Conservation (phyloP, 2,888 invertebrate genomes). For the Calameuta idolon region DNA sequence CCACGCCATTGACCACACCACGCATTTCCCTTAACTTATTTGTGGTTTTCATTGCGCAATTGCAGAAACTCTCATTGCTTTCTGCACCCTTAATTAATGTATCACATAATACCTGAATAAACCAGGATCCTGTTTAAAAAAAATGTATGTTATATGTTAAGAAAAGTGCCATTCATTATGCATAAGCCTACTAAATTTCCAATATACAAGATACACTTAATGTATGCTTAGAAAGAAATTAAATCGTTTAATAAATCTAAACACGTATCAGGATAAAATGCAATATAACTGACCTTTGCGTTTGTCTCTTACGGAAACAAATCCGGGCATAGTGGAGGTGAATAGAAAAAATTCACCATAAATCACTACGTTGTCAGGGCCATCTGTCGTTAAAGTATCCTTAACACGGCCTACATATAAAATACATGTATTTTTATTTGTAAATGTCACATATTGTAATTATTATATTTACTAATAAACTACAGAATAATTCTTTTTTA, state of each 20-base stretch:
- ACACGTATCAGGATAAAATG: neutral
- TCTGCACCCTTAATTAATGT: constrained; percentile 26
- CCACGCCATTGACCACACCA: constrained; percentile 6
- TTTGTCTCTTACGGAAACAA: constrained; percentile 43
- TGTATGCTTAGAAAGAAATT: neutral
- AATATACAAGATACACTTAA: neutral
- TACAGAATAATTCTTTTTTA: neutral
- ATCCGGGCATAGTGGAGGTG: constrained; percentile 47
- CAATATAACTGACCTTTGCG: neutral
- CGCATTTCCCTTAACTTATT: constrained; percentile 22
- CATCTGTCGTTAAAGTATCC: neutral
- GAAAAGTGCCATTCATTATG: neutral
- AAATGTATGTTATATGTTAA: neutral
- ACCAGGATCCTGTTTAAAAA: constrained; percentile 45
- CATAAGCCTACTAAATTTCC: neutral
- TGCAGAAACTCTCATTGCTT: constrained; percentile 22
- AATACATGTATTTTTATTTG: neutral
- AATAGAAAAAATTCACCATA: constrained; percentile 37
- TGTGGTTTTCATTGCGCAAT: constrained; percentile 27
- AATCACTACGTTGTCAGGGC: constrained; percentile 19
- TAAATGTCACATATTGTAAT: neutral
- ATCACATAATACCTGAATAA: constrained; percentile 48
- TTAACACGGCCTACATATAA: neutral
- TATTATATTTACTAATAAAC: neutral
- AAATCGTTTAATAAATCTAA: neutral